These are phyloP conservation scores for Dioctria rufipes DNA, from an alignment of 2,888 invertebrate species.

Conservation along the genomic window DNA sequence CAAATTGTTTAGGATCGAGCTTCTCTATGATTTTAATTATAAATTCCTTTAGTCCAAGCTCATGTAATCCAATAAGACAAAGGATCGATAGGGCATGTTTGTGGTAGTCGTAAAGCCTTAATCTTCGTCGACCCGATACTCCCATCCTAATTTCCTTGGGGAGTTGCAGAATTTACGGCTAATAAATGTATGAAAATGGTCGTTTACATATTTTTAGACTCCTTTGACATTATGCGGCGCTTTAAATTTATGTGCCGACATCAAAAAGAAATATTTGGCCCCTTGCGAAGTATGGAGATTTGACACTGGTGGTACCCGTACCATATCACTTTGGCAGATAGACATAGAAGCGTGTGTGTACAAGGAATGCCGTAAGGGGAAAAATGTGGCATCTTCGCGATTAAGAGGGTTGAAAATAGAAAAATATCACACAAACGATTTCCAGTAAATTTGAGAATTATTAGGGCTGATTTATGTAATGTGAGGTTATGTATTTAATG, in stretches of 20 bases:
- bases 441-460: conserved; percentile 38
- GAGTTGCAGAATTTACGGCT: conserved; percentile 54
- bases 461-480: conserved; percentile 15
- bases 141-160: conserved; percentile 57
- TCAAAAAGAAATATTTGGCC: conserved; percentile 49
- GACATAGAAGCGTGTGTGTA: neutral
- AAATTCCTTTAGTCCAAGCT: conserved; percentile 12
- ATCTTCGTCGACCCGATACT: conserved; percentile 14
- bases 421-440: conserved; percentile 35
- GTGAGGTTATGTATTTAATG: no score
- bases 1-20: neutral
- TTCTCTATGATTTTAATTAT: conserved; percentile 32
- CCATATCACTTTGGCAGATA: neutral
- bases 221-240: conserved; percentile 45
- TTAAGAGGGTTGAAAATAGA: conserved; percentile 7
- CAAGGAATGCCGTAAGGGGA: neutral
- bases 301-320: conserved; percentile 23
- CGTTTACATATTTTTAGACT: conserved; percentile 55
- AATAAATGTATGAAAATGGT: conserved; percentile 56
- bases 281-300: conserved; percentile 30
- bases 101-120: neutral
- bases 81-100: conserved; percentile 20
- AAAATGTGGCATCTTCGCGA: conserved; percentile 21
- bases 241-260: conserved; percentile 49
- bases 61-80: conserved; percentile 37